Base-by-base conservation (phyloP, 2,113 vertebrate genomes). In the Clarias batrachus region DNA sequence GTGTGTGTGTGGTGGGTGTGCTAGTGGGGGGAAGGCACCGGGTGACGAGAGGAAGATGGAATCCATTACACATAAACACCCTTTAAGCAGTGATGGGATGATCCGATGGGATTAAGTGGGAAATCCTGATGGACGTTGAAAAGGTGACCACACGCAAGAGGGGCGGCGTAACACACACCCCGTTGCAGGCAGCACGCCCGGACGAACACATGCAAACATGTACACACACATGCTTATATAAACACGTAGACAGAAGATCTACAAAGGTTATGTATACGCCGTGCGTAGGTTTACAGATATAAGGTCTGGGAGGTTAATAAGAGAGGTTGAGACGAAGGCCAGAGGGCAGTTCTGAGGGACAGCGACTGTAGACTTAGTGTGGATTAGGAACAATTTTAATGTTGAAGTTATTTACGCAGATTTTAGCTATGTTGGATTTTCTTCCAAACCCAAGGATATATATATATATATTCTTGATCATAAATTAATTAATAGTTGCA, bases 51-150 rank as follows among this genome's bases (percentile, higher is more conserved):
- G 87, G 86, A 87, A 91, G 91, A 91, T 86, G 92, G 91, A 93
- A 93, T 94, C 93, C 90, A 93, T 94, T 95, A 95, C 93, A 93
- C 87, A 90, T 93, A 93, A 94, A 94, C 88, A 92, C 91, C 90
- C 92, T 87, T 88, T 89, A 87, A 89, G 92, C 93, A 93, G 89
- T 93, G 94, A 94, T 92, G 92, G 93, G 94, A 94, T 93, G 92
- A 94, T 94, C 94, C 91, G 87, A 83, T 81, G 93, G 93, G 94
- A 94, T 95, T 94, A 94, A 91, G 86, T 82, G 86, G 78, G 89
- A 93, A 94, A 94, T 94, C 94, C 93, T 93, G 93, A 93, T 93
- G 93, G 94, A 93, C 92, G 87, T 90, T 90, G 91, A 93, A 93
- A 92, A 94, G 93, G 93, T 95, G 93, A 94, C 93, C 93, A 93